Conservation (phyloP, 2,888 invertebrate species). For the Drosophila antonietae region DNA sequence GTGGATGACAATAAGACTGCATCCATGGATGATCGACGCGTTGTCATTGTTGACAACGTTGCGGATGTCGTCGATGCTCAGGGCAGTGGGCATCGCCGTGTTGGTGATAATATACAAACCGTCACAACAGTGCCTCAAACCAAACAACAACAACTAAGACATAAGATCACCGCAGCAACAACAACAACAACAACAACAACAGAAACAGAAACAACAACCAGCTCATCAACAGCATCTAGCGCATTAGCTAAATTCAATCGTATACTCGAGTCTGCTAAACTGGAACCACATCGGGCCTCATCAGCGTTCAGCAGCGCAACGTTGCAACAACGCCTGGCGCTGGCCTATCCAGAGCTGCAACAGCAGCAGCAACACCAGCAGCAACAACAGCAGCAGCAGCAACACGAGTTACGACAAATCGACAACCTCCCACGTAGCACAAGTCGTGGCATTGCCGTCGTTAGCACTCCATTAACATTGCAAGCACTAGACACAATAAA, state of each 20-base stretch:
- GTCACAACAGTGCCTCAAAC: slow-evolving; percentile 84
- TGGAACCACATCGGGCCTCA: slow-evolving; percentile 67
- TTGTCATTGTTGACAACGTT: slow-evolving; percentile 11
- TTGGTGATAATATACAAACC: slow-evolving; percentile 82
- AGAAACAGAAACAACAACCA: slow-evolving; percentile 68
- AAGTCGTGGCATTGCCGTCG: slow-evolving; percentile 74
- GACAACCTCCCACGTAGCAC: slow-evolving; percentile 72
- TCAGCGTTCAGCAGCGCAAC: slow-evolving; percentile 69
- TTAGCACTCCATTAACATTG: slow-evolving; percentile 80
- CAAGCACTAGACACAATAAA: slow-evolving; percentile 70
- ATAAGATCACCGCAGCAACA: slow-evolving; percentile 75
- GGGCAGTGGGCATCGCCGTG: slow-evolving; percentile 65
- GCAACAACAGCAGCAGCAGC: slow-evolving; percentile 44
- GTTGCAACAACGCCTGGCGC: slow-evolving; percentile 72
- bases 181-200: slow-evolving; percentile 64
- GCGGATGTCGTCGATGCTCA: slow-evolving; percentile 59
- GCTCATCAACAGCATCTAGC: slow-evolving; percentile 78
- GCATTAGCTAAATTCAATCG: slow-evolving; percentile 85
- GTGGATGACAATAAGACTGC: slow-evolving; percentile 14
- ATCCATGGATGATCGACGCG: slow-evolving; percentile 36
- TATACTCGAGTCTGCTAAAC: slow-evolving; percentile 83
- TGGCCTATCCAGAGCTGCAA: slow-evolving; percentile 77
- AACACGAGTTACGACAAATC: slow-evolving; percentile 62
- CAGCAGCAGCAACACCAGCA: slow-evolving; percentile 60
- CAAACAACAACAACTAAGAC: slow-evolving; percentile 75